A percentile compares a stretch with the other conserved stretches of the same genome.
Evolutionary conservation across 2,888 invertebrate genomes (phyloP).

Genomic region (Portevinia maculata): DNA sequence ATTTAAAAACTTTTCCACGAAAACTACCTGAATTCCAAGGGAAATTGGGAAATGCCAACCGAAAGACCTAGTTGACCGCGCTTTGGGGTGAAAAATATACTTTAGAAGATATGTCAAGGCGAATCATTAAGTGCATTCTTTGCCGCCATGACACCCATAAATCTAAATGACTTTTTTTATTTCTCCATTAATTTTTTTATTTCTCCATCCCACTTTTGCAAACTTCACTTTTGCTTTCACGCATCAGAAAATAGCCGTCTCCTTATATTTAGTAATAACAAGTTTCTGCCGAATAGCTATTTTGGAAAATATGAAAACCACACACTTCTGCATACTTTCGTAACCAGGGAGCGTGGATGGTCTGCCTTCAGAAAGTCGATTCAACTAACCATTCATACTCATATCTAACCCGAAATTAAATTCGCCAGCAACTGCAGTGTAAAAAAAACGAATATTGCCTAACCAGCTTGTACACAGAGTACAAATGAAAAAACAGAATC

Average conservation of each 20-base stretch:
- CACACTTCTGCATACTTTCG: slow-evolving; percentile 50
- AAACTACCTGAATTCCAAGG: slow-evolving; percentile 10
- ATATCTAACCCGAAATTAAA: slow-evolving; percentile 23
- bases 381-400: slow-evolving; percentile 24
- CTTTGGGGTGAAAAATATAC: background rate
- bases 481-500: slow-evolving; percentile 22
- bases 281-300: slow-evolving; percentile 48
- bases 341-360: slow-evolving; percentile 19
- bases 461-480: background rate
- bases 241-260: slow-evolving; percentile 15
- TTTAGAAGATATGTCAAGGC: background rate
- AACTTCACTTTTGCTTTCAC: no score
- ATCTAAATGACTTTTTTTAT: no score
- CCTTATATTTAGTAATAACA: slow-evolving; percentile 46
- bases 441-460: slow-evolving; percentile 45
- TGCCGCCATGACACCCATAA: background rate
- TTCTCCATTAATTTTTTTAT: no score
- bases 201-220: no score
- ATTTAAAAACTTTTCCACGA: slow-evolving; percentile 3
- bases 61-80: slow-evolving; percentile 9
- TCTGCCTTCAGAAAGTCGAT: background rate
- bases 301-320: slow-evolving; percentile 57
- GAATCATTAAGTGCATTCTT: background rate
- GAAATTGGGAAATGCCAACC: slow-evolving; percentile 5
- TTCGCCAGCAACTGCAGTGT: slow-evolving; percentile 37